These are phyloP conservation scores for Clarias magur DNA, from an alignment of 2,113 vertebrate genomes.

Conservation along the genomic window DNA sequence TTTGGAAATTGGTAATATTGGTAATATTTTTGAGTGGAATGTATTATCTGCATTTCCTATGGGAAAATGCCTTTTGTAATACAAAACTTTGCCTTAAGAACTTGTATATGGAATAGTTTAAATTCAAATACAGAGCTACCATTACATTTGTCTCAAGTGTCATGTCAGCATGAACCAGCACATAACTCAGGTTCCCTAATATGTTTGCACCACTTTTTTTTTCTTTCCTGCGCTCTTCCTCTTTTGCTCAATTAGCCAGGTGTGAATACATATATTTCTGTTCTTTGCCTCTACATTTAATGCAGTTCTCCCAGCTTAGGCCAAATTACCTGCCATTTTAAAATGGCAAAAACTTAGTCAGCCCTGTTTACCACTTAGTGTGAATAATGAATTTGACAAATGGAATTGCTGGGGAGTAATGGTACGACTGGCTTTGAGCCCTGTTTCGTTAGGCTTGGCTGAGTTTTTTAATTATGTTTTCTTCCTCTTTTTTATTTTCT, in stretches of 20 bases:
- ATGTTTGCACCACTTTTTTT: constrained; percentile 20
- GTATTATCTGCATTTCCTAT: too few relatives aligned
- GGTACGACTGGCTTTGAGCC: constrained; percentile 68
- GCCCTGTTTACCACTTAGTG: constrained; percentile 66
- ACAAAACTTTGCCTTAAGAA: too few relatives aligned
- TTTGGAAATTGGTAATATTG: too few relatives aligned
- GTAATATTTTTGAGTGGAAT: too few relatives aligned
- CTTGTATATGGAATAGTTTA: too few relatives aligned
- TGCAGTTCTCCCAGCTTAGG: constrained; percentile 33
- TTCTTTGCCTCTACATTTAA: constrained; percentile 47
- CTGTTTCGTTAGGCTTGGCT: constrained; percentile 77
- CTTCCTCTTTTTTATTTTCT: constrained; percentile 16
- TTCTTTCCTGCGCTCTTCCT: not conserved
- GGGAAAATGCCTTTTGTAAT: too few relatives aligned
- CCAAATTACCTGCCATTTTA: constrained; percentile 57
- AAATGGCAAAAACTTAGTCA: constrained; percentile 69
- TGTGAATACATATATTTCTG: constrained; percentile 50
- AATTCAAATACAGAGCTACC: too few relatives aligned
- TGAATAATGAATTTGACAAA: constrained; percentile 77
- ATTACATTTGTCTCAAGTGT: not conserved
- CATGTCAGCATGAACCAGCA: constrained; percentile 2
- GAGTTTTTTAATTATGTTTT: constrained; percentile 77
- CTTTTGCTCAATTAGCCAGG: constrained; percentile 55
- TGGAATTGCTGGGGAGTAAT: constrained; percentile 69
- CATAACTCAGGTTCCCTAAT: constrained; percentile 29